Percentiles rank a stretch among this genome's conserved stretches.
Evolutionary conservation across 2,888 invertebrate genomes (phyloP).

Genomic region (Nomada fabriciana): DNA sequence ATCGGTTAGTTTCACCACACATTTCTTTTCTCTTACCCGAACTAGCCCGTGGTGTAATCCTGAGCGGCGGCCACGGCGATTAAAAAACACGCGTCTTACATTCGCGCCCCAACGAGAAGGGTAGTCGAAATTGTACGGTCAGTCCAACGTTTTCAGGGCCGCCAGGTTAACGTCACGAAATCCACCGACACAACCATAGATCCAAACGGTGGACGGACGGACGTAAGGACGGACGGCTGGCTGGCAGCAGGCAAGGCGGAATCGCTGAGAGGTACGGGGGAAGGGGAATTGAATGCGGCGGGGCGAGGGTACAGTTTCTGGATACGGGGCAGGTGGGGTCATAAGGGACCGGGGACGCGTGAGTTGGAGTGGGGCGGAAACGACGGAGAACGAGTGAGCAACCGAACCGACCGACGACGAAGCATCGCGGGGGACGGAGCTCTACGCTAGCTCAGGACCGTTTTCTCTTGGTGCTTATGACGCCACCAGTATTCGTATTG

Average conservation of each 20-base stretch:
- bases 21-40: constrained; percentile 61
- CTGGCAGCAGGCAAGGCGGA: constrained; percentile 75
- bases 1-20: constrained; percentile 59
- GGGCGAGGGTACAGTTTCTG: constrained; percentile 67
- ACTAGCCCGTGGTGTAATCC: constrained; percentile 47
- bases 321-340: constrained; percentile 64
- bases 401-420: constrained; percentile 63
- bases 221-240: constrained; percentile 80
- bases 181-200: constrained; percentile 77
- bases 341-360: constrained; percentile 51
- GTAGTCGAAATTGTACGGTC: constrained; percentile 72
- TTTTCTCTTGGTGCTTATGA: constrained; percentile 41
- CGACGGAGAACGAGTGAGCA: constrained; percentile 61
- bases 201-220: constrained; percentile 80
- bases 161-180: constrained; percentile 83
- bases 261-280: constrained; percentile 67
- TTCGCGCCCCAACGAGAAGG: constrained; percentile 71
- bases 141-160: constrained; percentile 82
- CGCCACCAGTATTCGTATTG: constrained; percentile 35
- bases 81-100: constrained; percentile 69
- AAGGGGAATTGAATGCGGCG: constrained; percentile 62
- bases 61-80: constrained; percentile 63
- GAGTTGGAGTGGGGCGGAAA: constrained; percentile 53
- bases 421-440: constrained; percentile 73
- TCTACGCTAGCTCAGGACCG: constrained; percentile 79